A percentile compares a stretch with the other conserved stretches of the same genome.
phyloP scores from a whole-genome alignment of 37 sponge, comb jelly and placozoan genomes.

The Lycopodina hypogea region DNA sequence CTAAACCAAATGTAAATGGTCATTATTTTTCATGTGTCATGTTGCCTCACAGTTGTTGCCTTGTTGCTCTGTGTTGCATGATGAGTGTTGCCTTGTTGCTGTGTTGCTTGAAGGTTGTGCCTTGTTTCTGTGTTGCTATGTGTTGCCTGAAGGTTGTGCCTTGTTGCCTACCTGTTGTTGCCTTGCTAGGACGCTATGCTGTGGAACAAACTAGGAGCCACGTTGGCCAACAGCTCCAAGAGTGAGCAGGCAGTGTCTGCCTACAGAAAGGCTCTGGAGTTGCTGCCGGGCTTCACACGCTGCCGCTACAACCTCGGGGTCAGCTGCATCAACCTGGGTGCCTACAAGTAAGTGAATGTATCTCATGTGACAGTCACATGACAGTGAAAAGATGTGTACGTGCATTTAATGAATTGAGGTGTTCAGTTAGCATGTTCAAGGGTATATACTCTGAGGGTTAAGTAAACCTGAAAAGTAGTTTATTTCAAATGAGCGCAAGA shows the following conservation, averaged over 20 bases:
- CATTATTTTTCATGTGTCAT: background rate
- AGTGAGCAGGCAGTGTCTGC: slow-evolving; percentile 87
- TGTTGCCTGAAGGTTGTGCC: background rate
- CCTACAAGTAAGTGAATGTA: slow-evolving; percentile 56
- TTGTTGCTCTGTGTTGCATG: too few species aligned
- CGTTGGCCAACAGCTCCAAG: slow-evolving; percentile 82
- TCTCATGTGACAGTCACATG: slow-evolving; percentile 1
- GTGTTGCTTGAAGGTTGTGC: background rate
- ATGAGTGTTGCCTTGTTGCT: background rate
- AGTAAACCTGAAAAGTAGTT: too few species aligned
- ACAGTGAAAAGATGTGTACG: too few species aligned
- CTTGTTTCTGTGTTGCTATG: background rate
- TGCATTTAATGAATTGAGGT: too few species aligned
- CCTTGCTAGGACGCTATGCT: slow-evolving; percentile 71
- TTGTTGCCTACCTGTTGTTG: background rate
- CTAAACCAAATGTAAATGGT: slow-evolving; percentile 49
- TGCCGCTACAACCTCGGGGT: slow-evolving; percentile 94
- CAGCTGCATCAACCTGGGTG: slow-evolving; percentile 92
- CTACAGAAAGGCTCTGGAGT: slow-evolving; percentile 80
- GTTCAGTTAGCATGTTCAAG: too few species aligned
- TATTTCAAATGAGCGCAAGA: too few species aligned
- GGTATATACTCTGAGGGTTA: background rate
- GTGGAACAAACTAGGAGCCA: slow-evolving; percentile 97
- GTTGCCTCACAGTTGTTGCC: too few species aligned
- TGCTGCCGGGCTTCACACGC: slow-evolving; percentile 85